Evolutionary conservation across 2,113 vertebrate species (phyloP).

Genomic region (Eulemur macaco): DNA sequence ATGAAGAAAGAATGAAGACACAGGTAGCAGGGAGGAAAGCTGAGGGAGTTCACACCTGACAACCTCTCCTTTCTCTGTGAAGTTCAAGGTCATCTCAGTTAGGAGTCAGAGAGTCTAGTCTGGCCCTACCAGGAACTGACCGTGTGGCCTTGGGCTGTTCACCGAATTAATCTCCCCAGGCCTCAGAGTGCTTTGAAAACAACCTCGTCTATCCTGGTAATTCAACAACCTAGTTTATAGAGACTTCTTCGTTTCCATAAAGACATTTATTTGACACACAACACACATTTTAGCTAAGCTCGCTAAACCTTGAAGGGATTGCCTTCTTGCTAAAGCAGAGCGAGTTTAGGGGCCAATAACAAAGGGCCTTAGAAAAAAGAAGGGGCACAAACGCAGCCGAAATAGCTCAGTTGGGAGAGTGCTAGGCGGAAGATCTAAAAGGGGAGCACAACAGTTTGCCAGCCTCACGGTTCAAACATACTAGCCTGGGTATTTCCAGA

Average conservation of each 20-base stretch:
- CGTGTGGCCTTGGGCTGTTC: neutral
- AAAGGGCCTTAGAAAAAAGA: neutral
- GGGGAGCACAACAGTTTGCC: neutral
- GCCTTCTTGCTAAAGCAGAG: neutral
- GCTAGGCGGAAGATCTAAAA: neutral
- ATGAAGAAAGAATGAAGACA: neutral
- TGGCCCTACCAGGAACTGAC: neutral
- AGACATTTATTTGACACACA: neutral
- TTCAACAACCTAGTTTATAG: neutral
- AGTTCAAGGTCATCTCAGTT: neutral
- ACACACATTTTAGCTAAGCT: neutral
- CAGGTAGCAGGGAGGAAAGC: neutral
- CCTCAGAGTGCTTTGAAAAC: neutral
- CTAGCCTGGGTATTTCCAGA: neutral
- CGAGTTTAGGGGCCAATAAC: neutral
- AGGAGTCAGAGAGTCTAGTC: neutral
- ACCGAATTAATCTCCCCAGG: neutral
- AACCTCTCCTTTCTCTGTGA: neutral
- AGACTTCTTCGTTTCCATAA: neutral
- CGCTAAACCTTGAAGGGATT: neutral
- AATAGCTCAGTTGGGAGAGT: no score
- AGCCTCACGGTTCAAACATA: neutral
- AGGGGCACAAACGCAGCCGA: no score
- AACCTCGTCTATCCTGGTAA: neutral
- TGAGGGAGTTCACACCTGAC: fast-evolving